phyloP scores from a whole-genome alignment of 2,888 invertebrate genomes.

The Caenorhabditis panamensis region DNA sequence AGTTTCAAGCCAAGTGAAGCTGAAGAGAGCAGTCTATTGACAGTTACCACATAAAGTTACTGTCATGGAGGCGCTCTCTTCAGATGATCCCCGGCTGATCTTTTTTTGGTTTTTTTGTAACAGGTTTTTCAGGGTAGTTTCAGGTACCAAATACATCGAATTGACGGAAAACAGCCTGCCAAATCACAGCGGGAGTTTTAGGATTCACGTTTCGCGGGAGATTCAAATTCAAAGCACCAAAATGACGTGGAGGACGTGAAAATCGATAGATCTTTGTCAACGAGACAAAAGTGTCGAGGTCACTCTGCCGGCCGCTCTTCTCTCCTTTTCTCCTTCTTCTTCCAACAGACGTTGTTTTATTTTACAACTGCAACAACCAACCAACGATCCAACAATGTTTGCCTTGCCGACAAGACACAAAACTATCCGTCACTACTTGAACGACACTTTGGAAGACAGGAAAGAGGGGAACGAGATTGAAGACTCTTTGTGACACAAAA shows the following conservation, averaged over 20 bases:
- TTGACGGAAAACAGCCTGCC: too few species aligned
- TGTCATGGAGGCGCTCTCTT: slow-evolving; percentile 61
- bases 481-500: too few species aligned
- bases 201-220: not conserved
- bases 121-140: not conserved
- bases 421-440: not conserved
- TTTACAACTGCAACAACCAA: too few species aligned
- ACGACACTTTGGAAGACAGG: not conserved
- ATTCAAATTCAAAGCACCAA: not conserved
- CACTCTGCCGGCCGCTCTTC: not conserved
- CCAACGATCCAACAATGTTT: not conserved
- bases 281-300: slow-evolving; percentile 9
- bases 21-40: slow-evolving; percentile 55
- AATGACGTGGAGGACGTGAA: not conserved
- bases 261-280: slow-evolving; percentile 2
- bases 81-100: slow-evolving; percentile 30
- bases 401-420: not conserved
- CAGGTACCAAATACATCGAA: not conserved
- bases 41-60: slow-evolving; percentile 30
- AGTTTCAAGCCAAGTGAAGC: slow-evolving; percentile 25
- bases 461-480: too few species aligned
- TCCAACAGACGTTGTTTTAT: slow-evolving; percentile 6
- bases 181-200: too few species aligned
- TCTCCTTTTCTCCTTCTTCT: not conserved
- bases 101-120: not conserved